Evolutionary conservation across 2,113 vertebrate genomes (phyloP).

Genomic region (Naja naja): DNA sequence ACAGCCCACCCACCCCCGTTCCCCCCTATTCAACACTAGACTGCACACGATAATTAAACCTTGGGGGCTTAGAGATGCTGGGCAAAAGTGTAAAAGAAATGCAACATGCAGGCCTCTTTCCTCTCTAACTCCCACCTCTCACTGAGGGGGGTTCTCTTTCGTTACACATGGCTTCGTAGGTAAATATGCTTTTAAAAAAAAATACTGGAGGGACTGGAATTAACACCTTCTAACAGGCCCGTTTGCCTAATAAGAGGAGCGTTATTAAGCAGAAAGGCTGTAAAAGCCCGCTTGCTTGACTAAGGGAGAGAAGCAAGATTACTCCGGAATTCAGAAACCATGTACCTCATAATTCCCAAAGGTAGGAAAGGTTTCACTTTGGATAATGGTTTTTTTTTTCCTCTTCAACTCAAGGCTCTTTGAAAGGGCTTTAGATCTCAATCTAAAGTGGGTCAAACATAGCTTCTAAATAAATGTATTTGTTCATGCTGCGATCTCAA

Average conservation of each 20-base stretch:
- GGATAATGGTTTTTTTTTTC: not conserved
- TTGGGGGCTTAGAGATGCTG: slow-evolving; percentile 78
- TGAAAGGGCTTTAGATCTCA: not conserved
- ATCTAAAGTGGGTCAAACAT: not conserved
- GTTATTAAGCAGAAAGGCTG: slow-evolving; percentile 2
- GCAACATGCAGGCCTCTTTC: slow-evolving; percentile 58
- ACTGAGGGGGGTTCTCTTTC: slow-evolving; percentile 88
- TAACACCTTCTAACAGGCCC: slow-evolving; percentile 73
- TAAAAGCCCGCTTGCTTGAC: slow-evolving; percentile 22
- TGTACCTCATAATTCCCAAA: not conserved
- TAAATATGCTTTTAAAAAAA: slow-evolving; percentile 81
- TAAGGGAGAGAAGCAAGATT: not conserved
- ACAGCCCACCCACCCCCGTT: slow-evolving; percentile 35
- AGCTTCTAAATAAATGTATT: not conserved
- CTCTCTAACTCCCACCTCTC: slow-evolving; percentile 72
- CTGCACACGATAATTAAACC: slow-evolving; percentile 89
- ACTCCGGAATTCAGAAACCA: not conserved
- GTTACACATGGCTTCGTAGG: slow-evolving; percentile 90
- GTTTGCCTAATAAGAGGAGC: slow-evolving; percentile 70
- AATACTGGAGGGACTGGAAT: slow-evolving; percentile 78
- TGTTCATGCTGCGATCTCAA: not conserved
- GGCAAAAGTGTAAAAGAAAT: slow-evolving; percentile 81
- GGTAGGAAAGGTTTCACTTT: not conserved
- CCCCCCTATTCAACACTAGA: slow-evolving; percentile 76
- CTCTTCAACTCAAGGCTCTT: not conserved